Conservation (phyloP, 2,797 vertebrate genomes). For the Erethizon dorsatum region DNA sequence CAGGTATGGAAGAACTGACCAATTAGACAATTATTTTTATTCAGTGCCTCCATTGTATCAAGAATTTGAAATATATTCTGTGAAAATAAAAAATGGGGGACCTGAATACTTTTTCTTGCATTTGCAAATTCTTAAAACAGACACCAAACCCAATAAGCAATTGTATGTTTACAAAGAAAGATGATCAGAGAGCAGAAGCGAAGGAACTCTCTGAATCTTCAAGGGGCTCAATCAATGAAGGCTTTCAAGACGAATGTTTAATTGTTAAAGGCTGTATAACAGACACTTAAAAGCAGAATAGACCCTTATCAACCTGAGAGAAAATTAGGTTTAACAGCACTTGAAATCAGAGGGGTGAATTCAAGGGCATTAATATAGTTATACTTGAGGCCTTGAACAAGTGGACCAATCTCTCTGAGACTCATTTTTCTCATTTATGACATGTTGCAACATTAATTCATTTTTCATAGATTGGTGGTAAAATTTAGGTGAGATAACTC, state of each 20-base stretch:
- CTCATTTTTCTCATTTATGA: slow-evolving; percentile 53
- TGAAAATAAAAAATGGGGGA: background rate
- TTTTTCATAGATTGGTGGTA: slow-evolving; percentile 21
- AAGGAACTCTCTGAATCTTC: slow-evolving; percentile 5
- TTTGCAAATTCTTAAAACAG: slow-evolving; percentile 2
- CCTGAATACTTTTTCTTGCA: background rate
- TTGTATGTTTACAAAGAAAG: slow-evolving; percentile 47
- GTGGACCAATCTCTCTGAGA: background rate
- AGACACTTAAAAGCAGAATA: slow-evolving; percentile 73
- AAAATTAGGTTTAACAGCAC: slow-evolving; percentile 77
- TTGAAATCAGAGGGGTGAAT: slow-evolving; percentile 76
- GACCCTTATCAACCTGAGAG: slow-evolving; percentile 73
- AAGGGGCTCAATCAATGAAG: slow-evolving; percentile 72
- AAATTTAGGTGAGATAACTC: background rate
- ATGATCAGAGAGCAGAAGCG: slow-evolving; percentile 46
- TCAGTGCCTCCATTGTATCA: background rate
- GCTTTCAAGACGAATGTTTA: slow-evolving; percentile 73
- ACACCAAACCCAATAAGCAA: background rate
- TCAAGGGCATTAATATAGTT: slow-evolving; percentile 60
- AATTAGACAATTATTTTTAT: background rate
- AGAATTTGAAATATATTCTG: slow-evolving; percentile 13
- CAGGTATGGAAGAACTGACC: background rate
- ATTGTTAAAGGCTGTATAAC: slow-evolving; percentile 74
- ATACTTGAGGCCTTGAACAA: background rate
- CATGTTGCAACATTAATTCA: slow-evolving; percentile 1